phyloP scores from a whole-genome alignment of 2,797 vertebrate species.

The Rousettus madagascariensis region DNA sequence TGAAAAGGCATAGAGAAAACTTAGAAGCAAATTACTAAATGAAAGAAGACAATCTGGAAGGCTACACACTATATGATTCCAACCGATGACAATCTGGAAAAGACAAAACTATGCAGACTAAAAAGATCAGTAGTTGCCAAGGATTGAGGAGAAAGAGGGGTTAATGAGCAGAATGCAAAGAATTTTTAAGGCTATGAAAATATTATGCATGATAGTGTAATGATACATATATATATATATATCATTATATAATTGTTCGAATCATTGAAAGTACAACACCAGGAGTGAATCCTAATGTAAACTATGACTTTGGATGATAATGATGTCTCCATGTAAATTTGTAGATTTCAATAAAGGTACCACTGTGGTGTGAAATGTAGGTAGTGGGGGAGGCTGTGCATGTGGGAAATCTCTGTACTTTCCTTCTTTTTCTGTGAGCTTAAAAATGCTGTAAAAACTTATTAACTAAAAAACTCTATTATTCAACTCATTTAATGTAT shows the following conservation, averaged over 20 bases:
- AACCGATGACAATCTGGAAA: background rate
- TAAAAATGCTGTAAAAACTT: background rate
- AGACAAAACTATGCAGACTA: background rate
- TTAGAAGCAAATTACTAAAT: background rate
- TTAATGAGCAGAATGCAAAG: background rate
- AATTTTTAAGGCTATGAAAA: background rate
- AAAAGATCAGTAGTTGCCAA: background rate
- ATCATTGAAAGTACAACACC: background rate
- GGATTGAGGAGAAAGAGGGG: fast-evolving
- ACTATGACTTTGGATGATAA: background rate
- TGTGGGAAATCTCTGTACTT: background rate
- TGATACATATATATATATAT: too few relatives aligned
- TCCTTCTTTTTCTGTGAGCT: background rate
- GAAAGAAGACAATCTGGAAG: background rate
- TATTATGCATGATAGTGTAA: background rate
- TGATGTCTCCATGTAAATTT: background rate
- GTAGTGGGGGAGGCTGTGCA: fast-evolving
- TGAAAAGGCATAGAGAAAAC: background rate
- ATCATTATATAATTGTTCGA: background rate
- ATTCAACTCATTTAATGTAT: background rate
- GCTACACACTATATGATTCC: background rate
- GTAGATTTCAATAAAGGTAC: background rate
- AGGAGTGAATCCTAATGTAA: background rate
- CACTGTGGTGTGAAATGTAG: background rate
- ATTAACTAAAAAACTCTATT: background rate